These are phyloP conservation scores for Anarrhichthys ocellatus DNA, from an alignment of 2,113 vertebrate species.

Conservation along the genomic window DNA sequence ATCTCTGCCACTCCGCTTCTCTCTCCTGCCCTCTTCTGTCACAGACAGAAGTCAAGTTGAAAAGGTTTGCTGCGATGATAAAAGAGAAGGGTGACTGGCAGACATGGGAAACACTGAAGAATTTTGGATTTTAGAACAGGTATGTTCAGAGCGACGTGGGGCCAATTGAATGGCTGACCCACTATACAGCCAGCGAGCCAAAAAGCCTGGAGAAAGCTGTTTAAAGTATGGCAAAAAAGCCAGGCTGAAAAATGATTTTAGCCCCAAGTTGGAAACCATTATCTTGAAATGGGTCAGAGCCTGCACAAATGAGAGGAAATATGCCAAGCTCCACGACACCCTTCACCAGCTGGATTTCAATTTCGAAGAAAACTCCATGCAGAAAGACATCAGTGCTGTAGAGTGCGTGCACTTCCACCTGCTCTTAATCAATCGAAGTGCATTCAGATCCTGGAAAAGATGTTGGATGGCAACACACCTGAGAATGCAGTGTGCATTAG, in stretches of 20 bases:
- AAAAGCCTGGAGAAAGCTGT: background rate
- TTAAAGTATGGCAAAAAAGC: constrained; percentile 23
- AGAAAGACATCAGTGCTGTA: background rate
- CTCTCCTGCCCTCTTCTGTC: constrained; percentile 37
- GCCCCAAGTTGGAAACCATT: constrained; percentile 29
- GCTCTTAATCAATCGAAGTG: background rate
- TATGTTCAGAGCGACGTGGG: background rate
- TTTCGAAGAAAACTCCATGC: background rate
- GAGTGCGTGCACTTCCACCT: background rate
- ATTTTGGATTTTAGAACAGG: background rate
- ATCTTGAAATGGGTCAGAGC: constrained; percentile 19
- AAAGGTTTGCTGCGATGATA: constrained; percentile 45
- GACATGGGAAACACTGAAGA: background rate
- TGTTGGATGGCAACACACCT: background rate
- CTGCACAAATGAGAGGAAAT: background rate
- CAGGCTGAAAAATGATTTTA: background rate
- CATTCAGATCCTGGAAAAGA: background rate
- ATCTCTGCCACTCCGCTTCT: constrained; percentile 35
- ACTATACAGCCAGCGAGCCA: background rate
- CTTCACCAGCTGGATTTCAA: background rate
- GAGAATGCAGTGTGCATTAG: background rate
- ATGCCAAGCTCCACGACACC: background rate
- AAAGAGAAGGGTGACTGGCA: constrained; percentile 36
- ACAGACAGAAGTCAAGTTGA: constrained; percentile 42
- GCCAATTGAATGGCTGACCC: constrained; percentile 3